These are phyloP conservation scores for Cyprinodon variegatus DNA, from an alignment of 2,113 vertebrate genomes.

Conservation along the genomic window DNA sequence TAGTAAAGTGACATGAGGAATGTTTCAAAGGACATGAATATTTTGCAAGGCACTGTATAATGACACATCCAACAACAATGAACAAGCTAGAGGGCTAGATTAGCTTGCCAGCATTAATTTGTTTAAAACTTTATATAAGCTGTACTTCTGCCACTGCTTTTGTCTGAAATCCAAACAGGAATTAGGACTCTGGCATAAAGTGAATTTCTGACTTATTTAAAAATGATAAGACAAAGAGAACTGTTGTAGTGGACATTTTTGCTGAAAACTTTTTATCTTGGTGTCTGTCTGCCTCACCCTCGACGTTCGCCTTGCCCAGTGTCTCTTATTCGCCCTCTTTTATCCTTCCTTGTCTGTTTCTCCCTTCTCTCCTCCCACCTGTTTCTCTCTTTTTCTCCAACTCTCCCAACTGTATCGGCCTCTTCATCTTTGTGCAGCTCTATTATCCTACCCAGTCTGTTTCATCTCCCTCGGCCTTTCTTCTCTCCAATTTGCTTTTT, in stretches of 20 bases:
- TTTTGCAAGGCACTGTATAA: background rate
- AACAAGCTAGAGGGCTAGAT: constrained; percentile 10
- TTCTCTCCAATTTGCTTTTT: constrained; percentile 74
- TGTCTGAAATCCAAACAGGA: constrained; percentile 24
- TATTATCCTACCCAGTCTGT: constrained; percentile 72
- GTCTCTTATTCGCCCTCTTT: constrained; percentile 56
- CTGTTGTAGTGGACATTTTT: constrained; percentile 35
- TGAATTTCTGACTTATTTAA: constrained; percentile 8
- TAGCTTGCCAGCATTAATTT: constrained; percentile 21
- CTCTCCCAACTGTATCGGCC: constrained; percentile 63
- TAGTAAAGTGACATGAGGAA: background rate
- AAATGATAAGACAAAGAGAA: constrained; percentile 16
- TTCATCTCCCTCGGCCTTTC: constrained; percentile 70
- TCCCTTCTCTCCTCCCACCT: constrained; percentile 70
- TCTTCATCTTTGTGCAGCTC: constrained; percentile 57
- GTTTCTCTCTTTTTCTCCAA: constrained; percentile 63
- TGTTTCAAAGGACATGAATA: background rate
- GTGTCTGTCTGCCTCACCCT: constrained; percentile 32
- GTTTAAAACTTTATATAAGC: constrained; percentile 11
- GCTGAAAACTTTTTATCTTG: constrained; percentile 14
- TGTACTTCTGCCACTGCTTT: constrained; percentile 7
- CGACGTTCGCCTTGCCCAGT: constrained; percentile 40
- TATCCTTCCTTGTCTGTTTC: constrained; percentile 52
- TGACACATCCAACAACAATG: background rate
- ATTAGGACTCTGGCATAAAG: constrained; percentile 7